Base-by-base conservation (phyloP, 2,888 invertebrate genomes). In the Amphipyra tragopoginis region DNA sequence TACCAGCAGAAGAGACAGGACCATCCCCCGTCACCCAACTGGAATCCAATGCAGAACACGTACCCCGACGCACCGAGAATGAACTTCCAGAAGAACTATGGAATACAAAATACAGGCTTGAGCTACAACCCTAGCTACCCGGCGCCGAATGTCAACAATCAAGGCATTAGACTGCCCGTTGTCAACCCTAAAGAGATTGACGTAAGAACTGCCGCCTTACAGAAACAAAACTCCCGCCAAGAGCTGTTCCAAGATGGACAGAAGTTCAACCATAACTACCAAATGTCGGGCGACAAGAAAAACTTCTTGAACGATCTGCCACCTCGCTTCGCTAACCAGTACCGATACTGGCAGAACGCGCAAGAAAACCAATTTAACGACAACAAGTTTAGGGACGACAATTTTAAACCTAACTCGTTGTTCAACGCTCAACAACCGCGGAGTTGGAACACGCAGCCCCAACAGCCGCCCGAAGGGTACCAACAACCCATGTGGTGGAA, bases 161-260 rank as follows among this genome's bases (percentile, higher is more conserved):
- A 86, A 65, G 90, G 89, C 26, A 93, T 93, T 50, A 83, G 91
- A 9, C 77, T 95, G 9, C 93, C 95, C 0, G 95, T 95, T 0
- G 95, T 95, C 33, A 95, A 94, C 65, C 95, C 95, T 0, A 95
- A 95, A 61, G 95, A 95, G 75, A 95, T 95, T 2, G 95, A 95
- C 76, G 94, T 95, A 0, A 81, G 94, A n/a, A 90, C 94, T 0
- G 95, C 93, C 0, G 94, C 95, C 0, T 65, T 95, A 21, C 95
- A 95, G 75, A 94, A 94, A 48, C 95, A 95, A 66, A 94, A 85
- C 59, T 91, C 91, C 0, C 85, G 94, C 0, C 89, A 88, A 1
- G 94, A 94, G 14, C 65, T 90, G 44, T 91, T 91, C 86, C 92
- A 90, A 33, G 93, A 93, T 21, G 86, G 84, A 0, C 86, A 88